Evolutionary conservation across 2,888 invertebrate species (phyloP).

Genomic region (Venustoraphidia nigricollis): DNA sequence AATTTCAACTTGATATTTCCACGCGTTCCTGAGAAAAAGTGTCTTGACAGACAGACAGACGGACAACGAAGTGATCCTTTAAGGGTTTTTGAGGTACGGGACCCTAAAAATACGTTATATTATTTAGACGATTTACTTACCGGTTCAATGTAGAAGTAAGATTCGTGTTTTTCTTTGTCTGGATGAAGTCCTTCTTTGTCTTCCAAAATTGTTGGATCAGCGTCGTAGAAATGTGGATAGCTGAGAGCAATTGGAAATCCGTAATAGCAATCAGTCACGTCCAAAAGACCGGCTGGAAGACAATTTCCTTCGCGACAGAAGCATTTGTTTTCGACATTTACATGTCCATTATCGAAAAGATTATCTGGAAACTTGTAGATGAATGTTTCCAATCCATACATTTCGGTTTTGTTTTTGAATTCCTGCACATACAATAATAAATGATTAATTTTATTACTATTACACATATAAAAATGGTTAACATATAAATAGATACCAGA

Average conservation of each 20-base stretch:
- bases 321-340: conserved; percentile 60
- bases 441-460: neutral
- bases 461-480: neutral
- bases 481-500: conserved; percentile 4
- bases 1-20: too few species aligned
- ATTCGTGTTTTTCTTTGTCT: conserved; percentile 43
- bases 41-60: too few species aligned
- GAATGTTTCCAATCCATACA: conserved; percentile 48
- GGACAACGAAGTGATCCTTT: too few species aligned
- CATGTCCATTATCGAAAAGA: conserved; percentile 60
- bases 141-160: conserved; percentile 65
- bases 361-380: conserved; percentile 63
- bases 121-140: conserved; percentile 33
- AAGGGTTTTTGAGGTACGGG: too few species aligned
- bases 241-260: conserved; percentile 82
- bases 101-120: too few species aligned
- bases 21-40: too few species aligned
- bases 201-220: conserved; percentile 44
- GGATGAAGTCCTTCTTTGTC: conserved; percentile 57
- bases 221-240: conserved; percentile 73
- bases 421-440: conserved; percentile 28
- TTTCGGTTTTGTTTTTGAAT: conserved; percentile 37
- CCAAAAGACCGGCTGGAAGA: conserved; percentile 58
- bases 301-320: conserved; percentile 63
- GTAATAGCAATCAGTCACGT: conserved; percentile 77